Conservation (phyloP, 2,888 invertebrate genomes). For the Galeopsomyia nigrocyanea region DNA sequence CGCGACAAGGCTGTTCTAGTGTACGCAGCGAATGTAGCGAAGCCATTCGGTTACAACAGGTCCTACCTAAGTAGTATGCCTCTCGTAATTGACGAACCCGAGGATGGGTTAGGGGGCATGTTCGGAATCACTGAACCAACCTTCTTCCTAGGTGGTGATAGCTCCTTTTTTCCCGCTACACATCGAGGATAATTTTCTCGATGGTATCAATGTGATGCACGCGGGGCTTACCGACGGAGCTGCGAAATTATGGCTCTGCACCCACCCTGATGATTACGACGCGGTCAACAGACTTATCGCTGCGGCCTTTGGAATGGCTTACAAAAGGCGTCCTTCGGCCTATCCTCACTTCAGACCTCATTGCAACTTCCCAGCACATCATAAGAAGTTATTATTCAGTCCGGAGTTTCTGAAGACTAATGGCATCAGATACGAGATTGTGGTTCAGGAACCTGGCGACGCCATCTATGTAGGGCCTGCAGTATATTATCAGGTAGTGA, state of each 20-base stretch:
- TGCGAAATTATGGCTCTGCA: background rate
- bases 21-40: no score
- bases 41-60: no score
- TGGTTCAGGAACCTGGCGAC: background rate
- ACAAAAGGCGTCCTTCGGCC: background rate
- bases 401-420: background rate
- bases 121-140: no score
- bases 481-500: constrained; percentile 2
- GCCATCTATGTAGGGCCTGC: background rate
- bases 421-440: background rate
- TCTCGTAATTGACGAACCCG: no score
- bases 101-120: no score
- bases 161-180: no score
- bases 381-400: background rate
- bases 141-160: no score
- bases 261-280: background rate
- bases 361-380: background rate
- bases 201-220: background rate
- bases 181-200: background rate
- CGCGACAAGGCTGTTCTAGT: no score
- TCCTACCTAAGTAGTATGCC: no score
- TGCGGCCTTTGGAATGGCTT: background rate
- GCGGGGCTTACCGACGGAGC: background rate
- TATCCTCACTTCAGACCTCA: background rate
- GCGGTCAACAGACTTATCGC: background rate